Evolutionary conservation across 2,888 invertebrate species (phyloP).

Genomic region (Callimorpha dominula): DNA sequence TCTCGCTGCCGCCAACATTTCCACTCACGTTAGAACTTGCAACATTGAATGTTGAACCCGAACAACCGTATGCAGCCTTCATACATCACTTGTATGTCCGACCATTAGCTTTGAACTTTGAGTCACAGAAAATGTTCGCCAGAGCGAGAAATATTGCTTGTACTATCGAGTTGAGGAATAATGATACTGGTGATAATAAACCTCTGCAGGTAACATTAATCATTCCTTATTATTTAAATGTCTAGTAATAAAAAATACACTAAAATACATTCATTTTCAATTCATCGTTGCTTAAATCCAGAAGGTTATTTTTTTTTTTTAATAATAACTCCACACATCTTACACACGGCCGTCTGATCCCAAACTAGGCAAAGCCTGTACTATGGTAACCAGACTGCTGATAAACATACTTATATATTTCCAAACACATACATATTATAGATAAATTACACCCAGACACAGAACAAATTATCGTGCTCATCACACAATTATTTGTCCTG

Average conservation of each 20-base stretch:
- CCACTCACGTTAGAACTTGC: conserved; percentile 94
- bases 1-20: conserved; percentile 91
- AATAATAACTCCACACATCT: no score
- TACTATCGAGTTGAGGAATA: conserved; percentile 94
- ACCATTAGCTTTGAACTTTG: conserved; percentile 94
- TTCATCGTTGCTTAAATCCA: background rate
- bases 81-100: conserved; percentile 97
- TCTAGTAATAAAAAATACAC: background rate
- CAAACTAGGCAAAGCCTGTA: no score
- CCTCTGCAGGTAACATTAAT: conserved; percentile 89
- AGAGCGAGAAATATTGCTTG: conserved; percentile 98
- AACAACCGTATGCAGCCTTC: conserved; percentile 94
- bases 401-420: no score
- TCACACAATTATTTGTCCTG: no score
- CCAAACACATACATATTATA: no score
- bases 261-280: background rate
- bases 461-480: no score
- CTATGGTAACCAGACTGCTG: no score
- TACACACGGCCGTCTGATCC: no score
- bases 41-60: conserved; percentile 91
- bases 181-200: conserved; percentile 88
- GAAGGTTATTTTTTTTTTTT: no score
- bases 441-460: no score
- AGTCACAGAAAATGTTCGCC: conserved; percentile 96
- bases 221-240: no score